phyloP scores from a whole-genome alignment of 2,113 vertebrate species.

The Redunca redunca region DNA sequence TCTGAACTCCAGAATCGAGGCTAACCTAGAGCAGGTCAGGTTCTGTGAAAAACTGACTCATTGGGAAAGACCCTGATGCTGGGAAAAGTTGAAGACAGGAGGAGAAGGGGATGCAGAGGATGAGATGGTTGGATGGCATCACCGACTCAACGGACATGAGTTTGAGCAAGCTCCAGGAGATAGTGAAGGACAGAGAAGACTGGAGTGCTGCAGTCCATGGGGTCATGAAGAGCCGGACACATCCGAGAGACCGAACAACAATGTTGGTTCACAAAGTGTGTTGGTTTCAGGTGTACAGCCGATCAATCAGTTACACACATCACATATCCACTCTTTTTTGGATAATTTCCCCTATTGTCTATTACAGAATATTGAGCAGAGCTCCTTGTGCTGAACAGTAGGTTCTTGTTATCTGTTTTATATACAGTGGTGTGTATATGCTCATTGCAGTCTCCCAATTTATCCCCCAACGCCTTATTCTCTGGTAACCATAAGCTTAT shows the following conservation, averaged over 20 bases:
- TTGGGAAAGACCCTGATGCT: not conserved
- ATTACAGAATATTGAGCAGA: not conserved
- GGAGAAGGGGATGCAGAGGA: not conserved
- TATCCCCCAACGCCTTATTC: not conserved
- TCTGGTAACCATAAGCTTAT: not conserved
- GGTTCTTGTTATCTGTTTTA: not conserved
- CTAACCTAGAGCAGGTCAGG: not conserved
- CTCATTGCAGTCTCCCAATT: not conserved
- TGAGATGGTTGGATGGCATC: not conserved
- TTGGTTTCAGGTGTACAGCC: not conserved
- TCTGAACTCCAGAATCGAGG: not conserved
- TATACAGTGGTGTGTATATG: not conserved
- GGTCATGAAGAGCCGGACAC: not conserved
- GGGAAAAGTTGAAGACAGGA: not conserved
- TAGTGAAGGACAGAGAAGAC: not conserved
- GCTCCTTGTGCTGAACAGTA: not conserved
- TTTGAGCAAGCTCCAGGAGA: not conserved
- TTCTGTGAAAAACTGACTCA: not conserved
- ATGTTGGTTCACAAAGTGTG: not conserved
- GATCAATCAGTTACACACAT: fast-evolving
- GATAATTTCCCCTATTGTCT: not conserved
- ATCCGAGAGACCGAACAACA: fast-evolving
- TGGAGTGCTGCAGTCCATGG: not conserved
- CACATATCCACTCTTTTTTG: not conserved
- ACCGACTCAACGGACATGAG: not conserved